Evolutionary conservation across 2,113 vertebrate genomes (phyloP).

Genomic region (Bujurquina vittata): DNA sequence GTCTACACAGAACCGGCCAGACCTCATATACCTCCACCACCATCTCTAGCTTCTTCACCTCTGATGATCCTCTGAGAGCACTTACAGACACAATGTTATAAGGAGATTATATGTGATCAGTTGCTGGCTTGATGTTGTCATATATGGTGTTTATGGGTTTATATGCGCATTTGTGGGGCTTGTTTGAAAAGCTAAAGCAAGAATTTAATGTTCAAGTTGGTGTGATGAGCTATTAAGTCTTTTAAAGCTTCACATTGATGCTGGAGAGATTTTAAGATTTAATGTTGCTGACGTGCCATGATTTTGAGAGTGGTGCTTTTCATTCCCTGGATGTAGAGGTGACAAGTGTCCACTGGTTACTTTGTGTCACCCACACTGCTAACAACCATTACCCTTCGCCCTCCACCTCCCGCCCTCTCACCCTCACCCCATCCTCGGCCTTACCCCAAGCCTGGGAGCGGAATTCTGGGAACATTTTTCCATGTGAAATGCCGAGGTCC

Average conservation of each 20-base stretch:
- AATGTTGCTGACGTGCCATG: neutral
- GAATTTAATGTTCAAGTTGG: neutral
- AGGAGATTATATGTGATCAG: neutral
- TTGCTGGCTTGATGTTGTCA: neutral
- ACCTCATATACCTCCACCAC: neutral
- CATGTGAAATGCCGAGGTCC: slow-evolving; percentile 84
- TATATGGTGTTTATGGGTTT: neutral
- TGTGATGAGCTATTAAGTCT: neutral
- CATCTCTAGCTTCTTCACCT: neutral
- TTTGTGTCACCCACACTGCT: slow-evolving; percentile 48
- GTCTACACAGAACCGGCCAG: neutral
- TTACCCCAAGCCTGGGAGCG: slow-evolving; percentile 82
- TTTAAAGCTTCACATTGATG: neutral
- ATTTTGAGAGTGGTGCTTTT: neutral
- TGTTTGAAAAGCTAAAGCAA: neutral
- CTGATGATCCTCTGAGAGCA: slow-evolving; percentile 63
- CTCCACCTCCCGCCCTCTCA: slow-evolving; percentile 73
- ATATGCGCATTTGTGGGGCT: neutral
- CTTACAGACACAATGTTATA: slow-evolving; percentile 53
- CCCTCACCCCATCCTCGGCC: slow-evolving; percentile 76
- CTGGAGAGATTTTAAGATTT: neutral
- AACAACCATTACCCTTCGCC: slow-evolving; percentile 53
- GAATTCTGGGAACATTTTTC: slow-evolving; percentile 86
- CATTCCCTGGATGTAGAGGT: slow-evolving; percentile 29
- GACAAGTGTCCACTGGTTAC: slow-evolving; percentile 69